Conservation (phyloP, 2,113 vertebrate genomes). For the Poeciliopsis occidentalis region DNA sequence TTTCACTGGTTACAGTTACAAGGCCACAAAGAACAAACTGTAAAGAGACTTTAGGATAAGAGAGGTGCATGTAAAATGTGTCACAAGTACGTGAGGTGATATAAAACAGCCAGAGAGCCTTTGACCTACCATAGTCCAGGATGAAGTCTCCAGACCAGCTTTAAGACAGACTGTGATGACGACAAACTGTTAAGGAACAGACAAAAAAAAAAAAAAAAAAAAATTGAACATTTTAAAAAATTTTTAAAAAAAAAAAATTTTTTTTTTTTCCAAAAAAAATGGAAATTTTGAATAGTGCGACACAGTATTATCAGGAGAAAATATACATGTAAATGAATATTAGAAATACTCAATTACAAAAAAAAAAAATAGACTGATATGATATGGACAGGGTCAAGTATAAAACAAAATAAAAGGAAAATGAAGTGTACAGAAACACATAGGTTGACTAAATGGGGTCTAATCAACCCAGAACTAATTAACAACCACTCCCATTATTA, state of each 20-base stretch:
- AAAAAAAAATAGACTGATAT: not conserved
- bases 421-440: not conserved
- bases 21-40: constrained; percentile 19
- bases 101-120: constrained; percentile 37
- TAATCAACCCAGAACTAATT: not conserved
- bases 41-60: constrained; percentile 36
- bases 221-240: no score
- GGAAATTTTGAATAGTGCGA: not conserved
- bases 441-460: not conserved
- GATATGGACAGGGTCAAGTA: not conserved
- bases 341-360: not conserved
- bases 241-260: no score
- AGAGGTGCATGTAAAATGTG: constrained; percentile 29
- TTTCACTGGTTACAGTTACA: constrained; percentile 37
- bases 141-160: constrained; percentile 95
- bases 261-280: not conserved
- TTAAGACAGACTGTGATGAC: constrained; percentile 99
- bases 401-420: not conserved
- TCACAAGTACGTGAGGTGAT: constrained; percentile 33
- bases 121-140: constrained; percentile 92
- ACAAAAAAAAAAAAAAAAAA: constrained; percentile 27
- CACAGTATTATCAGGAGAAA: not conserved
- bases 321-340: not conserved
- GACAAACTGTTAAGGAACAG: constrained; percentile 87
- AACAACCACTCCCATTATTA: not conserved